Percentiles rank a stretch among this genome's conserved stretches.
Conservation (phyloP, 2,113 vertebrate genomes). For the Pao palembangensis region DNA sequence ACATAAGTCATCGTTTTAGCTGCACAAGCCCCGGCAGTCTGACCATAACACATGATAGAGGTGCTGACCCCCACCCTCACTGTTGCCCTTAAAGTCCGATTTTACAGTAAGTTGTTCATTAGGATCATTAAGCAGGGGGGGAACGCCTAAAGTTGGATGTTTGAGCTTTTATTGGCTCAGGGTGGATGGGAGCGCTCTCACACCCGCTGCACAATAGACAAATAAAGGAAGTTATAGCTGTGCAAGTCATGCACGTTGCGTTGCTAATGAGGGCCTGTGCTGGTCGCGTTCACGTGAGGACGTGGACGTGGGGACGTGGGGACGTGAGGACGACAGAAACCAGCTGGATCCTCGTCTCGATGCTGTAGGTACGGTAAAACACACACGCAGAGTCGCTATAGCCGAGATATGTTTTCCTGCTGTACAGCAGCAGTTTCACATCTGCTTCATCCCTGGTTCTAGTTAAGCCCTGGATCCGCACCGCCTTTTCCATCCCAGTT, state of each 20-base stretch:
- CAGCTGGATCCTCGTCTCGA: neutral
- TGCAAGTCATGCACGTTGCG: constrained; percentile 17
- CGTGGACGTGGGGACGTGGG: no score
- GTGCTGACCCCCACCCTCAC: constrained; percentile 8
- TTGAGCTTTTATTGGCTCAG: constrained; percentile 47
- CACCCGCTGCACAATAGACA: constrained; percentile 19
- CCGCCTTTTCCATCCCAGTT: constrained; percentile 71
- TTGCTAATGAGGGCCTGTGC: constrained; percentile 6
- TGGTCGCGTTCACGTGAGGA: neutral
- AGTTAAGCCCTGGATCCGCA: constrained; percentile 68
- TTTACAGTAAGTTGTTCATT: constrained; percentile 31
- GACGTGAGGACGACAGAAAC: neutral
- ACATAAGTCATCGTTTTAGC: constrained; percentile 52
- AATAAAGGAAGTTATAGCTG: constrained; percentile 31
- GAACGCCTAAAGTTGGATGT: constrained; percentile 42
- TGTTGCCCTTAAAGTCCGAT: neutral
- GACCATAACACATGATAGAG: constrained; percentile 47
- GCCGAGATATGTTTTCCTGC: constrained; percentile 63
- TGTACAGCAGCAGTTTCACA: constrained; percentile 57
- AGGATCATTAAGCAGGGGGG: constrained; percentile 37
- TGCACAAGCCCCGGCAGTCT: constrained; percentile 18
- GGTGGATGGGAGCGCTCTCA: constrained; percentile 16
- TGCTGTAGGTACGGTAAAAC: no score
- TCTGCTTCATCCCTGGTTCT: constrained; percentile 70
- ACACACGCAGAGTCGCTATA: no score